Evolutionary conservation across 2,797 vertebrate species (phyloP).

Genomic region (Coregonus suidteri): DNA sequence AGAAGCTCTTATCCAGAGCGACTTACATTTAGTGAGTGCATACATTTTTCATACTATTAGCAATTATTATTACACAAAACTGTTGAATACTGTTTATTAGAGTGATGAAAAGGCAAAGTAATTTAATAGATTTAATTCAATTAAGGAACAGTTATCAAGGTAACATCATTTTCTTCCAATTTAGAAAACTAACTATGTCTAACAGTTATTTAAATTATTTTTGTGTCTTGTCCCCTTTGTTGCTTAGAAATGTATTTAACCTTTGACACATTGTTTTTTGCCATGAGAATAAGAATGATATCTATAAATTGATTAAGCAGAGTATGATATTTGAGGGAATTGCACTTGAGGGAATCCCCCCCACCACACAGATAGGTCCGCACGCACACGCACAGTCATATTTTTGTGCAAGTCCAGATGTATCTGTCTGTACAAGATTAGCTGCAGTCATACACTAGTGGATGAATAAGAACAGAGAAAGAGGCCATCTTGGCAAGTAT

Average conservation of each 20-base stretch:
- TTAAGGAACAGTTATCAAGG: neutral
- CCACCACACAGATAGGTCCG: too few relatives aligned
- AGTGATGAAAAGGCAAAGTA: neutral
- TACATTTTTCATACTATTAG: neutral
- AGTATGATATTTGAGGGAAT: too few relatives aligned
- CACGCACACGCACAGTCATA: neutral
- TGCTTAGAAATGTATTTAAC: neutral
- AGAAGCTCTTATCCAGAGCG: too few relatives aligned
- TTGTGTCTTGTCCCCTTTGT: neutral
- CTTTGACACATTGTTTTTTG: neutral
- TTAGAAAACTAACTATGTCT: neutral
- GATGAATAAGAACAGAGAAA: neutral
- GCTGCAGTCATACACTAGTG: neutral
- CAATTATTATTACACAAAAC: neutral
- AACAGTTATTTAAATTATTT: neutral
- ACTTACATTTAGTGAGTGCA: too few relatives aligned
- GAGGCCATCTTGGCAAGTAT: neutral
- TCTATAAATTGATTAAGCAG: neutral
- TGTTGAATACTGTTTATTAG: neutral
- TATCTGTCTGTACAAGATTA: neutral
- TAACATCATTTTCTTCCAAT: neutral
- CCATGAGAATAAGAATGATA: neutral
- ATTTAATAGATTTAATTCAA: neutral
- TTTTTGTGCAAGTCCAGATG: neutral
- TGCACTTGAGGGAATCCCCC: too few relatives aligned